Evolutionary conservation across 2,797 vertebrate species (phyloP).

Genomic region (Clarias fuscus): DNA sequence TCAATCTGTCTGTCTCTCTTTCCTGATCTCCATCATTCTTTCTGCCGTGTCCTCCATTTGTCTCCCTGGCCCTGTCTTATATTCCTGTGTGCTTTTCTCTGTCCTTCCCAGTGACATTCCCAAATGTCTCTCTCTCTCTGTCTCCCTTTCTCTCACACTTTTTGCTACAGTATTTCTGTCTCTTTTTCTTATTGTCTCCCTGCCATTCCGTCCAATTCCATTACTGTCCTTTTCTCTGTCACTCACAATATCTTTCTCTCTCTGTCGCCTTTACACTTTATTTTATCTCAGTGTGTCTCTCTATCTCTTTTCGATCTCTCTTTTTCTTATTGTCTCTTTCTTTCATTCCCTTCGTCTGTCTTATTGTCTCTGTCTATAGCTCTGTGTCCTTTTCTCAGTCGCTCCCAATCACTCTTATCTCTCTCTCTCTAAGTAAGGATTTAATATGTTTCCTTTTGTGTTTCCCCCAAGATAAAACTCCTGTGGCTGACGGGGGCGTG

Average conservation of each 20-base stretch:
- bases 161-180: not conserved
- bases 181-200: not conserved
- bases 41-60: no score
- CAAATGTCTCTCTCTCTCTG: no score
- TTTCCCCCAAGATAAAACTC: not conserved
- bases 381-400: not conserved
- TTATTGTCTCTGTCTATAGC: no score
- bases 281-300: not conserved
- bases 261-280: not conserved
- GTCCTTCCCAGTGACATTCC: no score
- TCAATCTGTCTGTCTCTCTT: no score
- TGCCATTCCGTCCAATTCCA: not conserved
- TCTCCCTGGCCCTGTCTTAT: no score
- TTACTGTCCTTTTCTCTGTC: not conserved
- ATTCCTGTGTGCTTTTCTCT: no score
- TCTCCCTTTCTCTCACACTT: no score
- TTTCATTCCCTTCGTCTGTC: not conserved
- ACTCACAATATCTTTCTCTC: not conserved
- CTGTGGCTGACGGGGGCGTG: not conserved
- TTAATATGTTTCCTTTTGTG: not conserved
- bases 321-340: not conserved
- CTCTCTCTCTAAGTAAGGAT: not conserved
- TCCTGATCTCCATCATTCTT: no score
- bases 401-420: no score
- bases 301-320: not conserved